phyloP scores from a whole-genome alignment of 2,797 vertebrate species.

The Tadarida brasiliensis region DNA sequence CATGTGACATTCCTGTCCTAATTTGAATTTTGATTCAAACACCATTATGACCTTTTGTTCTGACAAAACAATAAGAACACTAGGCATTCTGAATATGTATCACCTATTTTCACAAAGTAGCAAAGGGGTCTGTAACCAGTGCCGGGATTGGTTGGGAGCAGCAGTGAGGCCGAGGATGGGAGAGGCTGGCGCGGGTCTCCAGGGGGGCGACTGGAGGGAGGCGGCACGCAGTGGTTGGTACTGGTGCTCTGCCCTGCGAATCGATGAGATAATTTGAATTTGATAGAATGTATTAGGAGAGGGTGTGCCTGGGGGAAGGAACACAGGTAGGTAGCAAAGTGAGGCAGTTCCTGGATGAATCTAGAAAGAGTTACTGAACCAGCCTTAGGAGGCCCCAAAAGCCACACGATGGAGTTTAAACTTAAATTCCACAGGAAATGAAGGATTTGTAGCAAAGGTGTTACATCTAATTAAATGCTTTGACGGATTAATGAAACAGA shows the following conservation, averaged over 20 bases:
- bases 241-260: no score
- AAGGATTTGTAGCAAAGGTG: neutral
- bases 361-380: neutral
- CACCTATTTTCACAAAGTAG: neutral
- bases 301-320: neutral
- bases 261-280: no score
- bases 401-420: fast-evolving
- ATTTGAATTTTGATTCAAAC: neutral
- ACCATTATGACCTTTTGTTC: neutral
- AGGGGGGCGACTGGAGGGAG: no score
- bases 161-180: fast-evolving
- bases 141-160: neutral
- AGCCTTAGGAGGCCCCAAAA: neutral
- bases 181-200: neutral
- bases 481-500: neutral
- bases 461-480: neutral
- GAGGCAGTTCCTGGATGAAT: neutral
- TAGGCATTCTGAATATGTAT: neutral
- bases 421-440: neutral
- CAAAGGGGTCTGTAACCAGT: fast-evolving
- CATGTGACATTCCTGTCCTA: neutral
- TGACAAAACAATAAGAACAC: neutral
- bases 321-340: neutral
- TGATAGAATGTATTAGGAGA: neutral
- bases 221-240: fast-evolving